Percentiles rank a stretch among this genome's conserved stretches.
Evolutionary conservation across 2,113 vertebrate species (phyloP).

Genomic region (Dipodomys stephensi): DNA sequence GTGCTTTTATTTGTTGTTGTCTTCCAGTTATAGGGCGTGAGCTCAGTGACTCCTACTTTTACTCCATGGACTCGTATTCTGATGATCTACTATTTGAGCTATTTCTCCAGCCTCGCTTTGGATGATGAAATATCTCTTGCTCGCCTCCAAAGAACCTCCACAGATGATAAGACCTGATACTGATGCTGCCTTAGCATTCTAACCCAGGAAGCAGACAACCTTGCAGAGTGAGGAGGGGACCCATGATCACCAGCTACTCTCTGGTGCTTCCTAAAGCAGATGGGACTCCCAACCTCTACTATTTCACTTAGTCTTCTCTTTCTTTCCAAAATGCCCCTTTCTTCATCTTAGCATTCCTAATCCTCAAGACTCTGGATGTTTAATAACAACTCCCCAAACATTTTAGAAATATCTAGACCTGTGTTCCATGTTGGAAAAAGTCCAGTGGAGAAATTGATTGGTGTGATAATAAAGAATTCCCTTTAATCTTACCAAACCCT

Average conservation of each 20-base stretch:
- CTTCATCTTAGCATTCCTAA: background rate
- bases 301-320: background rate
- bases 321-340: background rate
- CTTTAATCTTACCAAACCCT: background rate
- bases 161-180: fast-evolving
- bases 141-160: background rate
- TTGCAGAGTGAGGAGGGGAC: background rate
- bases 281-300: background rate
- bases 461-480: background rate
- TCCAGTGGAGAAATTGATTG: background rate
- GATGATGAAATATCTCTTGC: no score
- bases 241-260: background rate
- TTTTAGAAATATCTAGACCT: background rate
- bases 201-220: background rate
- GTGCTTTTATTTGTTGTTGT: no score
- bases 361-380: background rate
- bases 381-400: background rate
- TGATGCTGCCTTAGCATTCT: background rate
- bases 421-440: background rate
- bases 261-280: fast-evolving
- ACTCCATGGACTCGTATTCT: background rate
- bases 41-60: background rate
- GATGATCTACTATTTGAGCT: no score
- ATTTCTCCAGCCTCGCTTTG: no score
- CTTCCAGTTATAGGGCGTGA: no score